Base-by-base conservation (phyloP, 1,140 invertebrate genomes). In the Tribolium castaneum region DNA sequence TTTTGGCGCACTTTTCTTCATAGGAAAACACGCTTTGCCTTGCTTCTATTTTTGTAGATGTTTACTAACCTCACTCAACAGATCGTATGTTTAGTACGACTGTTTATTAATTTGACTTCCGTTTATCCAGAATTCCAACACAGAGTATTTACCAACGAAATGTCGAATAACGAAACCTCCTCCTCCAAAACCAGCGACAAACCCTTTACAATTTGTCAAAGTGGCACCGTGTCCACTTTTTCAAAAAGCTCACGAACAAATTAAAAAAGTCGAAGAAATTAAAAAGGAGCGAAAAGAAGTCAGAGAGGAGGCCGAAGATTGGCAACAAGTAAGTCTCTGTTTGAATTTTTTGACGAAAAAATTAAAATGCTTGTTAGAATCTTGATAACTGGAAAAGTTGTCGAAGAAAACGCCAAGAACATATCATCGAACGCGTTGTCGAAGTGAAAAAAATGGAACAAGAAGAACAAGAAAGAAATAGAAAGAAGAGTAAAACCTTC, bases 341-440 rank as follows among this genome's bases (percentile, higher is more conserved):
- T 72, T 25, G 49, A 50, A 4, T 14, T 19, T 14, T 72, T 52
- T 49, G 7, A 9, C n/a, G 49, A 30, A 35, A 51, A 54, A 54
- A 3, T 72, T 52, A 35, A 35, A 50, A 52, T 70, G 22, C 52
- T 77, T 12, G 85, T 7, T 87, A 97, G 95, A 97, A 97, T 88
- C 89, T 97, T 87, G 95, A 97, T 87, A 96, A 96, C 88, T 97
- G 96, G 96, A 97, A 97, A 88, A 95, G 93, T 79, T 96, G 94
- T 78, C 90, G 96, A 82, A 92, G 95, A 90, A 96, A 96, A 92
- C 91, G 93, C 76, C 94, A 95, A 82, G 95, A 96, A 83, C 95
- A 96, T 87, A 96, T 95, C 79, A 95, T 96, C 82, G 94, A 96
- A 86, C 90, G 95, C 78, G 94, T 94, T 35, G 95, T 96, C 25